A percentile compares a stretch with the other conserved stretches of the same genome.
Evolutionary conservation across 2,797 vertebrate genomes (phyloP).

Genomic region (Pteronotus mesoamericanus): DNA sequence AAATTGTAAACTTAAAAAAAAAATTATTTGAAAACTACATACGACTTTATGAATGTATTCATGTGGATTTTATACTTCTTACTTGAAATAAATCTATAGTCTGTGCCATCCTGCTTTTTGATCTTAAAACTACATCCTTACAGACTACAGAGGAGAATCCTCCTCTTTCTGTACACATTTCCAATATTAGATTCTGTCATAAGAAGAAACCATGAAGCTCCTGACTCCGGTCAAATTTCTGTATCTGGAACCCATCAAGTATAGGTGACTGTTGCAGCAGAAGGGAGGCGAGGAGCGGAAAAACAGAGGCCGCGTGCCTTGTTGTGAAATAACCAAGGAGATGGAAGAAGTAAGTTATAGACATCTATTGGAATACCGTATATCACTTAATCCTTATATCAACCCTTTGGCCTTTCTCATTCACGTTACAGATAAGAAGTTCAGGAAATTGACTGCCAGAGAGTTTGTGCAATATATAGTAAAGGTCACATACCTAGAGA

Average conservation of each 20-base stretch:
- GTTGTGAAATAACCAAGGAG: neutral
- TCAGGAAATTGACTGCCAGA: neutral
- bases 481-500: neutral
- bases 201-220: neutral
- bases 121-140: neutral
- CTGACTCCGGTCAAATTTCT: neutral
- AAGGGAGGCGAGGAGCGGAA: neutral
- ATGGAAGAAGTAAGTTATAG: neutral
- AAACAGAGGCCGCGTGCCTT: neutral
- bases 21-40: conserved; percentile 15
- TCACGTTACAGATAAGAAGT: neutral
- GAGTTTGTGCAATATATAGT: neutral
- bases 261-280: fast-evolving
- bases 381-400: neutral
- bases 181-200: neutral
- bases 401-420: neutral
- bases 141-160: neutral
- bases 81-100: neutral
- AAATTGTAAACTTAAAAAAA: neutral
- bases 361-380: neutral
- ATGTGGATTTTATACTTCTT: neutral
- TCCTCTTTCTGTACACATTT: neutral
- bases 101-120: neutral
- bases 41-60: conserved; percentile 17
- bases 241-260: neutral